These are phyloP conservation scores for Bembecia ichneumoniformis DNA, from an alignment of 2,888 invertebrate species.

Conservation along the genomic window DNA sequence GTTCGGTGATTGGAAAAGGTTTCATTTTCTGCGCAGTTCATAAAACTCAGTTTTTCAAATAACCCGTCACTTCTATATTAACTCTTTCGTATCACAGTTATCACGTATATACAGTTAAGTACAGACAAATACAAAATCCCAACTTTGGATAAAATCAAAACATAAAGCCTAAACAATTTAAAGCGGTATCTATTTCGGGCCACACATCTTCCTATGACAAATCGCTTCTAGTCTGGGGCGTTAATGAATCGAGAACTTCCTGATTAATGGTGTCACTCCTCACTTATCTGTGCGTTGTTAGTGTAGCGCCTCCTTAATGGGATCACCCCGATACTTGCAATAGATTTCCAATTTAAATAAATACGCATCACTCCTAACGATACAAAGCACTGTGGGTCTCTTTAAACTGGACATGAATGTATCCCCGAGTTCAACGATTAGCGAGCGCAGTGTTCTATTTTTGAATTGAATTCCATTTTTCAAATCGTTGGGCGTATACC, in stretches of 20 bases:
- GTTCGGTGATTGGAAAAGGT: too few relatives aligned
- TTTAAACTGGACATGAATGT: slow-evolving; percentile 22
- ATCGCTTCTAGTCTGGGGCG: slow-evolving; percentile 39
- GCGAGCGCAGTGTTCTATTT: slow-evolving; percentile 27
- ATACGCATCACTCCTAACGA: slow-evolving; percentile 15
- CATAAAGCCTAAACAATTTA: slow-evolving; percentile 20
- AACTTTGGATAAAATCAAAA: background rate
- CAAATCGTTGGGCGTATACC: slow-evolving; percentile 11
- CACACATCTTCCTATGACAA: slow-evolving; percentile 57
- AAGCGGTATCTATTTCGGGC: slow-evolving; percentile 22
- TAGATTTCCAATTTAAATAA: slow-evolving; percentile 19
- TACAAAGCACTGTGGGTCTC: slow-evolving; percentile 14
- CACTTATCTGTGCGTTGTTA: slow-evolving; percentile 43
- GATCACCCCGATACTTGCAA: slow-evolving; percentile 37
- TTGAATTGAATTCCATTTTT: slow-evolving; percentile 30
- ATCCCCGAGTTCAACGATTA: slow-evolving; percentile 26
- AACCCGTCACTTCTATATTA: background rate
- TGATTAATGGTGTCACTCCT: slow-evolving; percentile 61
- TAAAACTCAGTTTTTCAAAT: too few relatives aligned
- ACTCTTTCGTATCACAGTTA: background rate
- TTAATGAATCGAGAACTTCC: slow-evolving; percentile 59
- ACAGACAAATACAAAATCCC: background rate
- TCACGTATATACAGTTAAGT: background rate
- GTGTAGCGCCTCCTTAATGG: slow-evolving; percentile 57
- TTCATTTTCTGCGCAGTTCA: too few relatives aligned